Evolutionary conservation across 2,797 vertebrate species (phyloP).

Genomic region (Pipistrellus kuhlii): DNA sequence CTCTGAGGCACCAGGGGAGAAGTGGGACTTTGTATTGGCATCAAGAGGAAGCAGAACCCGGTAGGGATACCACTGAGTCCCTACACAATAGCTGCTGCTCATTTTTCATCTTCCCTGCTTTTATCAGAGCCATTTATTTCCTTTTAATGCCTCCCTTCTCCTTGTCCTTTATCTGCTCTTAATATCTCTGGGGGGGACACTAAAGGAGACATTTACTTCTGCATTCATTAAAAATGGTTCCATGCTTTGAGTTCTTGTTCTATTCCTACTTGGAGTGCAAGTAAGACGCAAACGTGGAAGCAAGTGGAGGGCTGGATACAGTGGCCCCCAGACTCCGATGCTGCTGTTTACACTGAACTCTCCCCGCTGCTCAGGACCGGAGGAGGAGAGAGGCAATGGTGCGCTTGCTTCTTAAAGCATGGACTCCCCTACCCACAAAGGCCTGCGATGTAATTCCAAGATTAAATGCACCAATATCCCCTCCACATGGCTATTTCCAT

Average conservation of each 20-base stretch:
- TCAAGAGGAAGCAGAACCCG: neutral
- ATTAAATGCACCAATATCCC: neutral
- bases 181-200: neutral
- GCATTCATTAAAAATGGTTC: conserved; percentile 39
- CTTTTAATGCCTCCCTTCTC: neutral
- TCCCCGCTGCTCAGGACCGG: neutral
- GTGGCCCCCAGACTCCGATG: neutral
- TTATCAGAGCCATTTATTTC: neutral
- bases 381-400: neutral
- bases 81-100: neutral
- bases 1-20: neutral
- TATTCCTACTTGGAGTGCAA: neutral
- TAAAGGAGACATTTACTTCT: neutral
- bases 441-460: neutral
- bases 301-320: neutral
- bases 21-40: neutral
- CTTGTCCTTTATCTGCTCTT: neutral
- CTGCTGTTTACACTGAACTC: neutral
- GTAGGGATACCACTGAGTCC: neutral
- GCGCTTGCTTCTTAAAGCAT: neutral
- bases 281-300: neutral
- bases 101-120: neutral
- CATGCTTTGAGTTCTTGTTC: conserved; percentile 24
- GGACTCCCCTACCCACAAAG: neutral
- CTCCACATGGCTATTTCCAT: neutral